Evolutionary conservation across 2,113 vertebrate species (phyloP), one percentile per base, ranked within the genome.

Genomic region (Gymnogyps californianus): DNA sequence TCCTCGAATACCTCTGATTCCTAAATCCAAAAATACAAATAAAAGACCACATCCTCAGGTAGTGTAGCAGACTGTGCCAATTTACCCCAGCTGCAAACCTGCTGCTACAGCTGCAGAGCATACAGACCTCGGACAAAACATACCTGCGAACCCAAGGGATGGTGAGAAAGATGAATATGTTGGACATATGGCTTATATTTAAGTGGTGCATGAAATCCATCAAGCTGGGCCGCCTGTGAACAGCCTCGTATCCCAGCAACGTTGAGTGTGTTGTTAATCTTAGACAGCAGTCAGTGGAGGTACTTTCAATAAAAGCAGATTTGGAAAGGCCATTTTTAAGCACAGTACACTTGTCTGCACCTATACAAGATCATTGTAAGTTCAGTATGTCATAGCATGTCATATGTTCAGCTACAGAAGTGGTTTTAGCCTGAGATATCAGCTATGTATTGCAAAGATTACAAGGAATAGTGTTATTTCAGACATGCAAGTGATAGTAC

Each of bases 1-100:
- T 89, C 21, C 62, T 96, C 11, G 2, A 40, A 38, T 44, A 62
- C n/a, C 59, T 90, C 67, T 17, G 29, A 78, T 75, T 84, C 38
- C 76, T 79, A 59, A 22, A 71, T 34, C 24, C 83, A 95, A 65
- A 78, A 82, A 65, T 10, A 59, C n/a, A 67, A 89, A 55, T 36
- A 34, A 22, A 64, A 54, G 65, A 8, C 49, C 47, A 24, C 16
- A 49, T 16, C 49, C 54, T 55, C 46, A 38, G 16, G 28, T 5
- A 57, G n/a, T 3, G 14, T 16, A 40, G 2, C 42, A 1, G 55
- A 19, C 7, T 8, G 28, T 49, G 55, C 34, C 1, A 1, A 2
- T 24, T 52, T 12, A 49, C 11, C 11, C 44, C 93, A 54, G 58
- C 58, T 85, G 65, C 2, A 0, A 71, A 75, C 9, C 47, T 42